Percentiles rank a stretch among this genome's conserved stretches.
These are phyloP conservation scores for Porites lutea DNA, from an alignment of 64 coral and sea anemone genomes.

Conservation along the genomic window DNA sequence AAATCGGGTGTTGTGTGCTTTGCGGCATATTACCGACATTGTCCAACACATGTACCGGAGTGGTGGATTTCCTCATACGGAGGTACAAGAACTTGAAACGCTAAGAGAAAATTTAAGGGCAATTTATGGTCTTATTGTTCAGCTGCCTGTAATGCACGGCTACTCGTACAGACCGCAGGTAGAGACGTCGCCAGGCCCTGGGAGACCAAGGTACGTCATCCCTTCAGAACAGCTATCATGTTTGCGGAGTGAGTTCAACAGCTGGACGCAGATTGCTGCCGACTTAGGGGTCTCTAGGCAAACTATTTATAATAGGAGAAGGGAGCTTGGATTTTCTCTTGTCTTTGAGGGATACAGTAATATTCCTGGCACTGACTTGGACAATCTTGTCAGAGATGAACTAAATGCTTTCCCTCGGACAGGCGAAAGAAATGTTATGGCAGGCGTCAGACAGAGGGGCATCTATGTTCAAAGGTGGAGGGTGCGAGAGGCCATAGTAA, in stretches of 20 bases:
- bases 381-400: background rate
- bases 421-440: slow-evolving; percentile 50
- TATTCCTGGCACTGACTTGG: slow-evolving; percentile 16
- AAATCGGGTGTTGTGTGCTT: slow-evolving; percentile 15
- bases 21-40: slow-evolving; percentile 18
- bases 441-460: background rate
- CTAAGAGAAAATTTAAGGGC: slow-evolving; percentile 12
- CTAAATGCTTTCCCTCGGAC: slow-evolving; percentile 32
- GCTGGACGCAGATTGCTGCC: slow-evolving; percentile 43
- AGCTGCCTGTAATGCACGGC: slow-evolving; percentile 30
- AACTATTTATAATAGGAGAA: slow-evolving; percentile 42
- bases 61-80: background rate
- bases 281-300: slow-evolving; percentile 47
- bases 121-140: background rate
- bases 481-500: slow-evolving; percentile 1
- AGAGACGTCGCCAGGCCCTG: background rate
- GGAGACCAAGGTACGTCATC: background rate
- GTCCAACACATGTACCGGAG: background rate
- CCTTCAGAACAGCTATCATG: slow-evolving; percentile 46
- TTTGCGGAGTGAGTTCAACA: slow-evolving; percentile 46
- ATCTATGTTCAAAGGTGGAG: slow-evolving; percentile 13
- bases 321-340: slow-evolving; percentile 50
- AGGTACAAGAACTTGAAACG: background rate
- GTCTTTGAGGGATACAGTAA: slow-evolving; percentile 23
- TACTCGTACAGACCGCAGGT: slow-evolving; percentile 23